Conservation (phyloP, 2,113 vertebrate species). For the Opisthocomus hoazin region DNA sequence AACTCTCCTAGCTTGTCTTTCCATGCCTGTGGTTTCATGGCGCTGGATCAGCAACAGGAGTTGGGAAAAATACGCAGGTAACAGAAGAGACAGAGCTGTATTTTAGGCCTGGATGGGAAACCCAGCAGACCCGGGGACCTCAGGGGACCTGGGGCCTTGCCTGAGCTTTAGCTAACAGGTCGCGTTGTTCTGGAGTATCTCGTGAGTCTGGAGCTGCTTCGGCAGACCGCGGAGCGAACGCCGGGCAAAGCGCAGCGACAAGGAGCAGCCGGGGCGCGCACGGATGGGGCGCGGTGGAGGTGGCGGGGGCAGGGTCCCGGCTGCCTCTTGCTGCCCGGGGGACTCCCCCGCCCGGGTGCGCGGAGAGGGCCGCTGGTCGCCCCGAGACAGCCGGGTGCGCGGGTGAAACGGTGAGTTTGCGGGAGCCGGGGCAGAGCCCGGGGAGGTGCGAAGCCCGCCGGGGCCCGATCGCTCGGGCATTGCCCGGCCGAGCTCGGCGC, state of each 20-base stretch:
- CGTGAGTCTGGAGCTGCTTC: not conserved
- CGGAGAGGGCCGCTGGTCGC: rapidly evolving
- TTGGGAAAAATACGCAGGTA: not conserved
- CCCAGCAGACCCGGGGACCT: not conserved
- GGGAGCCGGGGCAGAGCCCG: not conserved
- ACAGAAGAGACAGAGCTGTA: not conserved
- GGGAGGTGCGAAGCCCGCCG: not conserved
- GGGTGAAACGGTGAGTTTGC: not conserved
- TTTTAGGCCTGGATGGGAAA: not conserved
- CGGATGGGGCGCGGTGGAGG: too few species aligned
- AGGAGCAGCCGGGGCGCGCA: not conserved
- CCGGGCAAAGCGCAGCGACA: not conserved
- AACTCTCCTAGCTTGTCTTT: not conserved
- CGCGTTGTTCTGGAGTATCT: not conserved
- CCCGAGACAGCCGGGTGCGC: rapidly evolving
- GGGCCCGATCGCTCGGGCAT: too few species aligned
- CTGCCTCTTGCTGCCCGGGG: too few species aligned
- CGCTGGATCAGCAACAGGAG: not conserved
- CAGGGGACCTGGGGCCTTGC: not conserved
- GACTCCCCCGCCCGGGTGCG: too few species aligned
- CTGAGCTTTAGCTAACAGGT: not conserved
- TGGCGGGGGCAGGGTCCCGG: rapidly evolving
- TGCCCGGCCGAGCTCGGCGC: rapidly evolving
- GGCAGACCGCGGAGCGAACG: too few species aligned
- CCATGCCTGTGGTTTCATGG: not conserved